Evolutionary conservation across 1,140 invertebrate species (phyloP).

Genomic region (Lamellibrachia luymesi): DNA sequence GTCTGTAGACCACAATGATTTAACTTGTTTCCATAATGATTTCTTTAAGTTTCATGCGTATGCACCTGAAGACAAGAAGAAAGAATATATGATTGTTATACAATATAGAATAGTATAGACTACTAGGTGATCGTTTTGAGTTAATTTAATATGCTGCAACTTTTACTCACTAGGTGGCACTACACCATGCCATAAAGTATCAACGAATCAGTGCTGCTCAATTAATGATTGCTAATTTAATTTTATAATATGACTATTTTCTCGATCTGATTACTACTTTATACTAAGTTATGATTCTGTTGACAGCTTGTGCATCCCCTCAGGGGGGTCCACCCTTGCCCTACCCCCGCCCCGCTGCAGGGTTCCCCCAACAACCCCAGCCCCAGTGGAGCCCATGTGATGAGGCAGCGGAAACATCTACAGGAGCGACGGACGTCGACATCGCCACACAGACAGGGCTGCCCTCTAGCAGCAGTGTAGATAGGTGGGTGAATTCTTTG

Average conservation of each 20-base stretch:
- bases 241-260: too few species aligned
- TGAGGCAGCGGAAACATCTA: background rate
- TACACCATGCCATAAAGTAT: too few species aligned
- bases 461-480: background rate
- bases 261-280: too few species aligned
- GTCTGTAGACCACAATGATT: background rate
- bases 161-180: background rate
- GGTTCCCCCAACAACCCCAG: background rate
- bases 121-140: background rate
- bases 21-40: background rate
- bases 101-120: background rate
- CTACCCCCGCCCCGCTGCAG: background rate
- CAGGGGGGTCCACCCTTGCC: background rate
- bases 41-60: background rate
- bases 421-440: background rate
- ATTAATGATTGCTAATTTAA: too few species aligned
- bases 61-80: background rate
- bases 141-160: background rate
- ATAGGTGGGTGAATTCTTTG: background rate
- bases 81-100: background rate
- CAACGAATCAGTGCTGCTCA: too few species aligned
- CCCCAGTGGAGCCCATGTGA: background rate
- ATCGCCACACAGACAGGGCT: background rate
- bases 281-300: background rate
- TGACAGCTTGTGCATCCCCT: background rate